phyloP scores from a whole-genome alignment of 2,888 invertebrate species.

The Monopis laevigella region DNA sequence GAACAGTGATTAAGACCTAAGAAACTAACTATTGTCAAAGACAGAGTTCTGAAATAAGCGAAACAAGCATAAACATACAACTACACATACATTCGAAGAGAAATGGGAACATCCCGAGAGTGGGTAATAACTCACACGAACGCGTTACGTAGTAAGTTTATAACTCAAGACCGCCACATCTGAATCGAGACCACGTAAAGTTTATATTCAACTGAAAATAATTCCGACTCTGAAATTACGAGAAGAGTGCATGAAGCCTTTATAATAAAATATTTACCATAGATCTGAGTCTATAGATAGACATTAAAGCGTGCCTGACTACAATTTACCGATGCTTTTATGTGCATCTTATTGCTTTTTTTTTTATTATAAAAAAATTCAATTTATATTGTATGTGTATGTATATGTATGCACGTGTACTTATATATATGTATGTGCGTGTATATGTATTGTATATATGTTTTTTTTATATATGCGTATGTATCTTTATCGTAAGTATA shows the following conservation, averaged over 20 bases:
- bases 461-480: background rate
- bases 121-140: constrained; percentile 3
- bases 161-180: constrained; percentile 1
- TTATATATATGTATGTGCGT: background rate
- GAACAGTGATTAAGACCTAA: too few species aligned
- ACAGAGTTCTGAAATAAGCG: background rate
- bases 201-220: constrained; percentile 8
- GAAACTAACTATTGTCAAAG: too few species aligned
- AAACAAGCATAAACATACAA: background rate
- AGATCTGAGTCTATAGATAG: too few species aligned
- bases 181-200: constrained; percentile 7
- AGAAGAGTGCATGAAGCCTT: constrained; percentile 2
- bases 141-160: constrained; percentile 4
- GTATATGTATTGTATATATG: background rate
- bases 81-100: background rate
- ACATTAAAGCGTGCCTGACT: too few species aligned
- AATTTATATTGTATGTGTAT: too few species aligned
- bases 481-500: too few species aligned
- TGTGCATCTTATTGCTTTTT: background rate
- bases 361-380: background rate
- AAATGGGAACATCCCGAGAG: constrained; percentile 1
- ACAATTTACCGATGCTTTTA: too few species aligned
- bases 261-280: background rate
- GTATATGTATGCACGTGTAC: background rate
- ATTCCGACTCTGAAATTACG: background rate